Evolutionary conservation across 2,888 invertebrate species (phyloP).

Genomic region (Drosophila kuntzei): DNA sequence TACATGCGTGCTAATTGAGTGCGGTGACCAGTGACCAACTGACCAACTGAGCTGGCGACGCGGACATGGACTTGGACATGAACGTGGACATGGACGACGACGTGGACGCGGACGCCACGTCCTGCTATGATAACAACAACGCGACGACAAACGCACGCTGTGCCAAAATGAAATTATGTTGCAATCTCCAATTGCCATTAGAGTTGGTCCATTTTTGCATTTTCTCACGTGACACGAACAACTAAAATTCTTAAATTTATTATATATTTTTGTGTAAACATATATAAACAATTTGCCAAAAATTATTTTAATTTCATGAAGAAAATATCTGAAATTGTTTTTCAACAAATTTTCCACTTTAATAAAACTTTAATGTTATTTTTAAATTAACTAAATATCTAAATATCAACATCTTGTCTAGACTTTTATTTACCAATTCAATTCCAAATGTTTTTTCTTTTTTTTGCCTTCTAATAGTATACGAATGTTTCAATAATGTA

Average conservation of each 20-base stretch:
- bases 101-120: constrained; percentile 43
- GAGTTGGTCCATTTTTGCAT: neutral
- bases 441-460: neutral
- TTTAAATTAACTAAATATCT: too few species aligned
- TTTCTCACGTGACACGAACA: neutral
- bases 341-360: too few species aligned
- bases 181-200: constrained; percentile 54
- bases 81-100: constrained; percentile 32
- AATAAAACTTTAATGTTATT: too few species aligned
- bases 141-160: constrained; percentile 78
- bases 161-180: constrained; percentile 76
- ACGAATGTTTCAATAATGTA: neutral
- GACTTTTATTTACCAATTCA: too few species aligned
- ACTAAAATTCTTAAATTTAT: neutral
- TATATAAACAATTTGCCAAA: too few species aligned
- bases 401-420: too few species aligned
- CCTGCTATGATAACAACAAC: constrained; percentile 76
- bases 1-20: constrained; percentile 83
- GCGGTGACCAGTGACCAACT: constrained; percentile 61
- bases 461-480: too few species aligned
- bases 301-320: too few species aligned
- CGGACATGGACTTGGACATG: constrained; percentile 44
- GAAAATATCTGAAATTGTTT: too few species aligned
- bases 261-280: too few species aligned
- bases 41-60: constrained; percentile 56